Percentiles rank a stretch among this genome's conserved stretches.
phyloP scores from a whole-genome alignment of 2,113 vertebrate genomes.

The Megalops atlanticus region DNA sequence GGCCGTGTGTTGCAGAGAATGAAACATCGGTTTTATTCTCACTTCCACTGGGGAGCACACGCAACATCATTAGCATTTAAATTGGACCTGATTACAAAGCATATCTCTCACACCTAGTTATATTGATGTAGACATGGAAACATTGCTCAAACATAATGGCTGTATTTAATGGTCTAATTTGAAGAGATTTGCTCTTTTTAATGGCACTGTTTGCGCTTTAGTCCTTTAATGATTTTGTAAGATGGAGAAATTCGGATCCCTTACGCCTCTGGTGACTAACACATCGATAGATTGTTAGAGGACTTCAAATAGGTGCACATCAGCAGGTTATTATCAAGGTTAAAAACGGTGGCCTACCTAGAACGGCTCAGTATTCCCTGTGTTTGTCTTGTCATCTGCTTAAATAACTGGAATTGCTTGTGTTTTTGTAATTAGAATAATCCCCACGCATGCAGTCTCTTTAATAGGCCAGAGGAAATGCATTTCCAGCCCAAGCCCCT shows the following conservation, averaged over 20 bases:
- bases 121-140: slow-evolving; percentile 44
- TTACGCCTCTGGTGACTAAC: neutral
- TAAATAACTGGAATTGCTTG: slow-evolving; percentile 40
- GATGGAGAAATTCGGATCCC: slow-evolving; percentile 1
- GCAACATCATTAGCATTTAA: slow-evolving; percentile 47
- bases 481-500: neutral
- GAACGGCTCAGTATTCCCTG: neutral
- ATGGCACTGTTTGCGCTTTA: slow-evolving; percentile 27
- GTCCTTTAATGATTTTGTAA: slow-evolving; percentile 18
- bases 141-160: slow-evolving; percentile 41
- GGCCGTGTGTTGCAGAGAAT: slow-evolving; percentile 41
- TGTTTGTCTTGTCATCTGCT: slow-evolving; percentile 32
- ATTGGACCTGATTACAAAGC: slow-evolving; percentile 40
- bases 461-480: slow-evolving; percentile 17
- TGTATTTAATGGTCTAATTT: slow-evolving; percentile 42
- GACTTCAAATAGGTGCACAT: slow-evolving; percentile 15
- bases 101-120: slow-evolving; percentile 42
- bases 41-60: slow-evolving; percentile 7
- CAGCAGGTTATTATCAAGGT: slow-evolving; percentile 31
- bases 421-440: slow-evolving; percentile 39
- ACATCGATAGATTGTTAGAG: neutral
- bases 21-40: slow-evolving; percentile 22
- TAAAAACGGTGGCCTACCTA: slow-evolving; percentile 2
- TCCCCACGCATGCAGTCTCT: neutral
- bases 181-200: slow-evolving; percentile 34